Evolutionary conservation across 2,888 invertebrate species (phyloP), one percentile per base, ranked within the genome.

Genomic region (Eupithecia tripunctaria): DNA sequence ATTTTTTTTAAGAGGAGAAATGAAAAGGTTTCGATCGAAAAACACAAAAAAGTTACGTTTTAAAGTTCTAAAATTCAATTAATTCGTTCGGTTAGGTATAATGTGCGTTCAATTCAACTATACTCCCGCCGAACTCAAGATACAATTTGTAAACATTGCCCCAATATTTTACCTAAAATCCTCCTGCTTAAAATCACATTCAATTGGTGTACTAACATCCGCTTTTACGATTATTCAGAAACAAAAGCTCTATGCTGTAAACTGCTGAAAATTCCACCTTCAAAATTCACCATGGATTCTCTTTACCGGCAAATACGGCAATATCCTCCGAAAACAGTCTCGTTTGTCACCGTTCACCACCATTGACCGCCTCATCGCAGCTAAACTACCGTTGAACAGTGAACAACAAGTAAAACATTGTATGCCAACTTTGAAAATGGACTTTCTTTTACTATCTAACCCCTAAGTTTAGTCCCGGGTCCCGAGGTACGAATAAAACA

Each of bases 401-500:
- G 65, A 78, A 76, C 75, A 74, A 74, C 73, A 77, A 76, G 68
- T 74, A 67, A 66, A 73, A 76, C 77, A 80, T 77, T 71, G 77
- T 77, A 78, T 75, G 74, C 56, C 75, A 84, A 85, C 81, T 84
- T 84, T 63, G 64, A 70, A 73, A 76, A 73, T 68, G 74, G 76
- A 76, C 75, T 80, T 82, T 82, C 81, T 82, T 82, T 83, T 82
- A 64, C 70, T 64, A 82, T 82, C 82, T 79, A 70, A 78, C 76
- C 77, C 73, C 66, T 62, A 82, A 85, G 77, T 83, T 81, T 70
- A 62, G 70, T 80, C 82, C 78, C 82, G 4, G 32, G 76, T 80
- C 82, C 78, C 82, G 4, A 36, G 76, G 77, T 75, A 77, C 74
- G 79, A 79, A 81, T 84, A 84, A 84, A 84, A 80, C 78, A 83